These are phyloP conservation scores for Andrena hattorfiana DNA, from an alignment of 2,888 invertebrate genomes.

Conservation along the genomic window DNA sequence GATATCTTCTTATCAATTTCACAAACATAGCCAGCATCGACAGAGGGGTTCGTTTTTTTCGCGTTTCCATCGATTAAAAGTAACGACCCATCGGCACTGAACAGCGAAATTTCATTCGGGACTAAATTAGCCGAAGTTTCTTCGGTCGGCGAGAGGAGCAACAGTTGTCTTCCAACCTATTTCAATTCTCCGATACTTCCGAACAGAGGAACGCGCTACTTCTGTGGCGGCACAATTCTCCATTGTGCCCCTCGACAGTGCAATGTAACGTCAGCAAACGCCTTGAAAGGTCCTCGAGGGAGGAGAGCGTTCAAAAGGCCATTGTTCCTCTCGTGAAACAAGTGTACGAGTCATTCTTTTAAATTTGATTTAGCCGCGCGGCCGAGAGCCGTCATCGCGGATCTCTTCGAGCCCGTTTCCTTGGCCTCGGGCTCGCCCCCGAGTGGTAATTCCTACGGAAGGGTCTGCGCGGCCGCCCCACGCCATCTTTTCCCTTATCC, in stretches of 20 bases:
- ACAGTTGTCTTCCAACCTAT: constrained; percentile 72
- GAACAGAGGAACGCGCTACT: constrained; percentile 66
- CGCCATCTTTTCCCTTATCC: constrained; percentile 10
- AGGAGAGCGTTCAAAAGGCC: constrained; percentile 80
- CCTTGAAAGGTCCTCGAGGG: constrained; percentile 79
- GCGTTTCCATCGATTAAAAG: constrained; percentile 15
- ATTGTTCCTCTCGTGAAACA: constrained; percentile 79
- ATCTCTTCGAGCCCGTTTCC: constrained; percentile 3
- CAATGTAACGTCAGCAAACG: constrained; percentile 78
- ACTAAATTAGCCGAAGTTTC: constrained; percentile 62
- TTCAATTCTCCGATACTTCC: constrained; percentile 70
- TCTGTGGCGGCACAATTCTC: constrained; percentile 75
- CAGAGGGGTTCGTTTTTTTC: no score
- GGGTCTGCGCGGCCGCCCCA: constrained; percentile 7
- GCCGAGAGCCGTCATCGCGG: constrained; percentile 14
- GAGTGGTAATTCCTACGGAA: not conserved
- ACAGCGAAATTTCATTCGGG: constrained; percentile 51
- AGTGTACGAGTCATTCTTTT: constrained; percentile 83
- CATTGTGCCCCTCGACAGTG: constrained; percentile 71
- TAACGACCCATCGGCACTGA: constrained; percentile 14
- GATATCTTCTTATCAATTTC: not conserved
- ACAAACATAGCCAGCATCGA: not conserved
- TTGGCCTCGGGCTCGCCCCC: not conserved
- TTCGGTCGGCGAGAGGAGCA: constrained; percentile 56
- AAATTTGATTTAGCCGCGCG: constrained; percentile 80